Conservation (phyloP, 2,113 vertebrate genomes). For the Martes martes region DNA sequence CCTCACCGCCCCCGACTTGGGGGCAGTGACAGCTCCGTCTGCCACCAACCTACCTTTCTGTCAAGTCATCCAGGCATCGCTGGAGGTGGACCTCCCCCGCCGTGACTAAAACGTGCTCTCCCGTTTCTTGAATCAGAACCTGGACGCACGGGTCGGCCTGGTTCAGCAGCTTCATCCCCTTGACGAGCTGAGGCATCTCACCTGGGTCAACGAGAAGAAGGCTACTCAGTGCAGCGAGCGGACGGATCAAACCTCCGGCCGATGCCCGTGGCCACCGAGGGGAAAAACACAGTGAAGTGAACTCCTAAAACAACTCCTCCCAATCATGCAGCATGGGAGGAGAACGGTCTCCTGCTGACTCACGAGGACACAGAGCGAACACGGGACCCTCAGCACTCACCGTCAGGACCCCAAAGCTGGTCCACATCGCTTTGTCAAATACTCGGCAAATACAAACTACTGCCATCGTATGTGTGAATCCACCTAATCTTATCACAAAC, state of each 20-base stretch:
- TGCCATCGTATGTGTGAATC: neutral
- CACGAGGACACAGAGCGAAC: neutral
- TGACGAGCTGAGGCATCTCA: slow-evolving; percentile 96
- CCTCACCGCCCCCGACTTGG: neutral
- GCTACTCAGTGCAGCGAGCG: neutral
- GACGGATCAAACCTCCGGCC: neutral
- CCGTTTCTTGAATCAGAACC: slow-evolving; percentile 96
- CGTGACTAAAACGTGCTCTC: slow-evolving; percentile 96
- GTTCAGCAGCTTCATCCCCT: slow-evolving; percentile 96
- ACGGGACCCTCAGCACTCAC: neutral
- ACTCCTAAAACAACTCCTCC: neutral
- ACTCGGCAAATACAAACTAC: neutral
- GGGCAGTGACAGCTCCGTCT: slow-evolving; percentile 27
- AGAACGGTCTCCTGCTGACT: neutral
- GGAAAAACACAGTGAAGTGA: neutral
- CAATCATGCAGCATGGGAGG: neutral
- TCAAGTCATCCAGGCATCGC: slow-evolving; percentile 96
- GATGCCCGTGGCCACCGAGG: neutral
- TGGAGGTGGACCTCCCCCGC: slow-evolving; percentile 98
- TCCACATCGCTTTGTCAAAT: neutral
- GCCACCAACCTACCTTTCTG: slow-evolving; percentile 85
- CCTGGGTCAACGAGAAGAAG: slow-evolving; percentile 79
- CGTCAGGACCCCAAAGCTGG: neutral
- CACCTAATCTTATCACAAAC: neutral
- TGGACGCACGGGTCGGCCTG: slow-evolving; percentile 97